Evolutionary conservation across 2,888 invertebrate genomes (phyloP).

Genomic region (Heteromurus nitidus): DNA sequence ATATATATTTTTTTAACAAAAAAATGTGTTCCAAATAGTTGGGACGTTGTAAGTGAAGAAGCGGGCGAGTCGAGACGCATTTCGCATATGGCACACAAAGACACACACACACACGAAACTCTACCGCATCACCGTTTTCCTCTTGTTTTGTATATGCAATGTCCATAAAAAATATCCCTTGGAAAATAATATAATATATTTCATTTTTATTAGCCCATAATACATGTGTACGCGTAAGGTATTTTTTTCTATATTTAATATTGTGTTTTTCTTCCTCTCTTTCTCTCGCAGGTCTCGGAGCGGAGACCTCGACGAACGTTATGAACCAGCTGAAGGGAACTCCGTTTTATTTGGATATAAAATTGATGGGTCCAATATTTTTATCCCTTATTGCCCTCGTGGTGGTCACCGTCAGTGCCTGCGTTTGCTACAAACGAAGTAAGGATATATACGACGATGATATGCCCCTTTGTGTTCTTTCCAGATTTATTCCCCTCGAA

Average conservation of each 20-base stretch:
- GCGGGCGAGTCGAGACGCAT: too few species aligned
- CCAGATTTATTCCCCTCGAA: neutral
- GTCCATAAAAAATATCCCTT: too few species aligned
- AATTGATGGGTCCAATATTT: slow-evolving; percentile 78
- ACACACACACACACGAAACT: too few species aligned
- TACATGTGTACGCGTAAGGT: neutral
- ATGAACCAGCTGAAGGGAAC: slow-evolving; percentile 65
- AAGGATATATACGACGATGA: slow-evolving; percentile 74
- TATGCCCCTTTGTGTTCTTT: slow-evolving; percentile 41
- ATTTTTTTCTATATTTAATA: neutral
- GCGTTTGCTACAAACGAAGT: slow-evolving; percentile 79
- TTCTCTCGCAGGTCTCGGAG: slow-evolving; percentile 22
- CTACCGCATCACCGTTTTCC: too few species aligned
- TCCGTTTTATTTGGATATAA: slow-evolving; percentile 77
- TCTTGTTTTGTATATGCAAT: too few species aligned
- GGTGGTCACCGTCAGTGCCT: slow-evolving; percentile 78
- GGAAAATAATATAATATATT: neutral
- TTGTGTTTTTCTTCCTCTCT: neutral
- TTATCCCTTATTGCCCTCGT: slow-evolving; percentile 78
- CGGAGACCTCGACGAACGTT: slow-evolving; percentile 64
- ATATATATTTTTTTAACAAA: neutral
- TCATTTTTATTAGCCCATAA: slow-evolving; percentile 5
- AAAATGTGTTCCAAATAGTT: too few species aligned
- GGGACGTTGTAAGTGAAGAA: too few species aligned
- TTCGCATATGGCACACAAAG: too few species aligned